phyloP scores from a whole-genome alignment of 2,797 vertebrate species.

The Urosaurus nigricauda region DNA sequence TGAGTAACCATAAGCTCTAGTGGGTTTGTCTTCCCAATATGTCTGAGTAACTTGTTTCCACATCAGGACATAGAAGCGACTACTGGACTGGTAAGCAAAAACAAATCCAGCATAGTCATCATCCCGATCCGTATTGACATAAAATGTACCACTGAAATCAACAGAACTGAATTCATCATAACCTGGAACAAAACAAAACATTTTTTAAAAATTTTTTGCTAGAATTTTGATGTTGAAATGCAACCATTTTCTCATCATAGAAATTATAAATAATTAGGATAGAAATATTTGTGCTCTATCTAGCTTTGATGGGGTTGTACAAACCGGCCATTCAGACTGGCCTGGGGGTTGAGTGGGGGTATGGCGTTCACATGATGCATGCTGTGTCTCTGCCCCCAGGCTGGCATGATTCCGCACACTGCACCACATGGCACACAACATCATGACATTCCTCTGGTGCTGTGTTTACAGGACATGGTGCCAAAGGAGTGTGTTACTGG shows the following conservation, averaged over 20 bases:
- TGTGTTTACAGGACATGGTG: too few species aligned
- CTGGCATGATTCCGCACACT: too few species aligned
- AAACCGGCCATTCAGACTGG: too few species aligned
- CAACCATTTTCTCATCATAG: neutral
- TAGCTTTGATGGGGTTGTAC: too few species aligned
- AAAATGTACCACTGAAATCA: conserved; percentile 98
- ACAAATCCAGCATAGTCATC: conserved; percentile 98
- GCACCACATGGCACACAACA: too few species aligned
- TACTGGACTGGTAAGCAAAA: conserved; percentile 97
- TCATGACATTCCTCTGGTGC: too few species aligned
- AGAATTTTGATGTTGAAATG: neutral
- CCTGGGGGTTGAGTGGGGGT: too few species aligned
- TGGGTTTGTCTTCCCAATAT: conserved; percentile 97
- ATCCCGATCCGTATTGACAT: conserved; percentile 97
- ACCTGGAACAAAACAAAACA: conserved; percentile 74
- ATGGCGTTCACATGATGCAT: too few species aligned
- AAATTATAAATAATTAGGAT: neutral
- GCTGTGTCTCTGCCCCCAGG: too few species aligned
- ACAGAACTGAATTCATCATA: conserved; percentile 95
- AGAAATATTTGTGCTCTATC: neutral
- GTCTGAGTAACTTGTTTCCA: conserved; percentile 99
- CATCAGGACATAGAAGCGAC: conserved; percentile 97
- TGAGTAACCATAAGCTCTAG: conserved; percentile 95
- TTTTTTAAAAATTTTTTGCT: neutral
- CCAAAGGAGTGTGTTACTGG: too few species aligned